Conservation (phyloP, 2,797 vertebrate genomes). For the Masticophis lateralis region DNA sequence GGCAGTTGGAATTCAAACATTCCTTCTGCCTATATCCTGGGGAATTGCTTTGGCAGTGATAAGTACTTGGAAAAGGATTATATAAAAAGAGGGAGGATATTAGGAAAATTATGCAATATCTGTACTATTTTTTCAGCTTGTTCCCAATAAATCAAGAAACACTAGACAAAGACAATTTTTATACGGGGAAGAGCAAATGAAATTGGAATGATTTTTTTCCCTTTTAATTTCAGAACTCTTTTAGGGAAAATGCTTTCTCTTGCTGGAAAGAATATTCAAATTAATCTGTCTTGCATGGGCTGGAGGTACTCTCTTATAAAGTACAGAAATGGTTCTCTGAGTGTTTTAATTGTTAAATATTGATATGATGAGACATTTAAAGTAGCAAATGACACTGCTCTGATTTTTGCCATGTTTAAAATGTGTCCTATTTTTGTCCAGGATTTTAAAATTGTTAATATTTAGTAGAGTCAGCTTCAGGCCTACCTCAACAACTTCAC, state of each 20-base stretch:
- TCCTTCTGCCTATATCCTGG: not conserved
- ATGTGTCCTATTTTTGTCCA: conserved; percentile 26
- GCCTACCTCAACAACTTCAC: conserved; percentile 71
- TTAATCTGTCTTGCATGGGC: conserved; percentile 5
- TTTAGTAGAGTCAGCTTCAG: conserved; percentile 57
- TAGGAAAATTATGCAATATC: not conserved
- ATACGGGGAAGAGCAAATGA: not conserved
- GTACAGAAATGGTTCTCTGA: conserved; percentile 20
- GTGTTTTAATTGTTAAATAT: conserved; percentile 26
- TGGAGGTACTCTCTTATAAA: conserved; percentile 14
- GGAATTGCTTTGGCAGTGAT: not conserved
- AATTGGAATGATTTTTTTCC: not conserved
- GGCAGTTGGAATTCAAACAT: not conserved
- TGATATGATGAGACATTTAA: conserved; percentile 30
- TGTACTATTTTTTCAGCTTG: not conserved
- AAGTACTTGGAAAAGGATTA: accelerated
- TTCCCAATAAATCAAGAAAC: conserved; percentile 19
- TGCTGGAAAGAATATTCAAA: not conserved
- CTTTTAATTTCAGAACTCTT: not conserved
- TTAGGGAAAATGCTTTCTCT: not conserved
- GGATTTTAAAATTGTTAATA: conserved; percentile 10
- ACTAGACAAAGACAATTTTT: not conserved
- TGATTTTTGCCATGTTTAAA: conserved; percentile 29
- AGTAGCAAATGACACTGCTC: conserved; percentile 34
- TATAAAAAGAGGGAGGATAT: not conserved